Evolutionary conservation across 2,113 vertebrate genomes (phyloP), one percentile per base, ranked within the genome.

Genomic region (Artemisiospiza belli): DNA sequence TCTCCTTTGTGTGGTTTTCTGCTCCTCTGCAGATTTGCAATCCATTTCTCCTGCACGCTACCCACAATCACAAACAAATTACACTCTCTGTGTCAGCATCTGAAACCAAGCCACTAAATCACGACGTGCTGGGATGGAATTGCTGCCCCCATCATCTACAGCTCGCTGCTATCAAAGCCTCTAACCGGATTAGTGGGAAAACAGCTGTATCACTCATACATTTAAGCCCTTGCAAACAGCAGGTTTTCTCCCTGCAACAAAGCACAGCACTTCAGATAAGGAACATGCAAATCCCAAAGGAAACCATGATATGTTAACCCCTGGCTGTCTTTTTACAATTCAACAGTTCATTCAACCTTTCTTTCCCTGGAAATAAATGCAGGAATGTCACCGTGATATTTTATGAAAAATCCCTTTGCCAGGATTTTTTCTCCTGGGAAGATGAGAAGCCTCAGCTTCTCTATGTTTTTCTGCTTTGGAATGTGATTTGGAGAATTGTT

Each of bases 141-240:
- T 96, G 93, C 83, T 94, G 85, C 92, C 95, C 86, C 96, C 90
- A 91, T 96, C 92, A 96, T 97, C 95, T 85, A 70, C 96, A 20
- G 89, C 91, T 97, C 87, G 84, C 92, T 96, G 93, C 74, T 90
- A 97, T 97, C 97, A 98, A 97, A 98, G 96, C 92, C 73, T 57
- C 19, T 97, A 98, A 98, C 95, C 2, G 41, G 96, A 98, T 98
- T 98, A 97, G 90, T 89, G 85, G 85, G 93, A 37, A 96, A 97
- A 97, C 95, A 96, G 97, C 87, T 94, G 83, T 91, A 96, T 89
- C 94, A 96, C 41, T 72, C 90, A 93, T 73, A 52, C 47, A 84
- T 92, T 97, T 95, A 87, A 96, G 93, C 92, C 96, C 91, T 93
- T 92, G 87, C 87, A 86, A 97, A 96, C 95, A 98, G 96, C 96